A percentile compares a stretch with the other conserved stretches of the same genome.
Conservation (phyloP, 2,113 vertebrate species). For the Anhinga rufa region DNA sequence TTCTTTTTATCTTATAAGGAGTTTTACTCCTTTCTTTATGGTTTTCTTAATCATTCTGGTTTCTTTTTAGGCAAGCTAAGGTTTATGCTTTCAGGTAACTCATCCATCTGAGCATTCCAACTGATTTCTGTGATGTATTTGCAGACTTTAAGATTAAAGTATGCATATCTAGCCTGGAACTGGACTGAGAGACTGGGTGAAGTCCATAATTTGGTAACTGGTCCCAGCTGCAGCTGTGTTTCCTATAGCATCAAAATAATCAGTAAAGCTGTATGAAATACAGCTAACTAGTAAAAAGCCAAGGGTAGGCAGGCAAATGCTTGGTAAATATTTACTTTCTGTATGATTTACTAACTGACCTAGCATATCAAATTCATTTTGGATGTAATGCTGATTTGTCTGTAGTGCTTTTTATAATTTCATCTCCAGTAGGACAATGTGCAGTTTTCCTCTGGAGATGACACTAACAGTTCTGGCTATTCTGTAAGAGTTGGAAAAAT, state of each 20-base stretch:
- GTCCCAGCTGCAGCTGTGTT: background rate
- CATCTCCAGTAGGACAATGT: background rate
- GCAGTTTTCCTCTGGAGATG: background rate
- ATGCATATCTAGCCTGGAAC: background rate
- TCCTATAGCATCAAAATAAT: background rate
- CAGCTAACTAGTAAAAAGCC: background rate
- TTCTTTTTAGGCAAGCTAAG: background rate
- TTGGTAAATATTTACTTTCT: background rate
- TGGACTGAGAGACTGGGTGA: background rate
- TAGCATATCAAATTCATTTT: background rate
- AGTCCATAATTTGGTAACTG: background rate
- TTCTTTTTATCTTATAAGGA: background rate
- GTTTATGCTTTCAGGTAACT: background rate
- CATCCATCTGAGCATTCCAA: background rate
- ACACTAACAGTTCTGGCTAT: background rate
- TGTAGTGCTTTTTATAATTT: background rate
- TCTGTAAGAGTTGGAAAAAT: background rate
- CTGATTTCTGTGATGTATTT: background rate
- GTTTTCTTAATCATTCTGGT: background rate
- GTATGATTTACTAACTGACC: background rate
- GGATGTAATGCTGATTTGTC: background rate
- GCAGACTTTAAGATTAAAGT: background rate
- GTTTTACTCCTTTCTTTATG: background rate
- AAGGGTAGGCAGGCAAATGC: background rate
- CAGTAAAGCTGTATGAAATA: background rate